A percentile compares a stretch with the other conserved stretches of the same genome.
Conservation (phyloP, 2,797 vertebrate genomes). For the Pangasius mekongensis region DNA sequence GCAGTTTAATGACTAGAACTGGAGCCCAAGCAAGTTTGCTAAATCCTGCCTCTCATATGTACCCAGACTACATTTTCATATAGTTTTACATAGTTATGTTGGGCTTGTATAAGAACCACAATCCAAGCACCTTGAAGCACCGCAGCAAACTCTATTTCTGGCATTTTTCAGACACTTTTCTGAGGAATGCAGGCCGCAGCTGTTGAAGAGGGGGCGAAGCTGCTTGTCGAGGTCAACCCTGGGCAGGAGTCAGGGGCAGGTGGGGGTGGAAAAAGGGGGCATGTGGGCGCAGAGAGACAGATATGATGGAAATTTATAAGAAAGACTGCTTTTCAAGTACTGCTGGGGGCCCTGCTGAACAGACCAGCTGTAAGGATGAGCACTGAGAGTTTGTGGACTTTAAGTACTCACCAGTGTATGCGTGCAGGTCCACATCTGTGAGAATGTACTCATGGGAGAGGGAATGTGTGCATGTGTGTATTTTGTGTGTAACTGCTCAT, state of each 20-base stretch:
- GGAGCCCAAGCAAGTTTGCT: slow-evolving; percentile 1
- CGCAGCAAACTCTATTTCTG: slow-evolving; percentile 72
- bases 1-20: not conserved
- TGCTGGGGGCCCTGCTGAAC: slow-evolving; percentile 60
- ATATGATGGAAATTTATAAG: slow-evolving; percentile 52
- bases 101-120: slow-evolving; percentile 74
- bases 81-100: slow-evolving; percentile 67
- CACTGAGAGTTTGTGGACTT: slow-evolving; percentile 43
- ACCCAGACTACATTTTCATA: slow-evolving; percentile 18
- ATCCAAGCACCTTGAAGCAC: slow-evolving; percentile 66
- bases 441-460: not conserved
- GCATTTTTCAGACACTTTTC: slow-evolving; percentile 68
- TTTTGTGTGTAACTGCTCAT: not conserved
- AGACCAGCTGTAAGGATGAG: slow-evolving; percentile 67
- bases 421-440: slow-evolving; percentile 54
- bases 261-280: slow-evolving; percentile 59
- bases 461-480: slow-evolving; percentile 18
- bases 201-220: slow-evolving; percentile 65
- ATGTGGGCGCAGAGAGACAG: slow-evolving; percentile 59
- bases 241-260: slow-evolving; percentile 67
- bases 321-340: slow-evolving; percentile 54
- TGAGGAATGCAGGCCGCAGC: slow-evolving; percentile 74
- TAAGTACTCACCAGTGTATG: slow-evolving; percentile 52
- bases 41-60: slow-evolving; percentile 7
- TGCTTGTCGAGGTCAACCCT: slow-evolving; percentile 68